Evolutionary conservation across 2,797 vertebrate species (phyloP).

Genomic region (Lepus townsendii): DNA sequence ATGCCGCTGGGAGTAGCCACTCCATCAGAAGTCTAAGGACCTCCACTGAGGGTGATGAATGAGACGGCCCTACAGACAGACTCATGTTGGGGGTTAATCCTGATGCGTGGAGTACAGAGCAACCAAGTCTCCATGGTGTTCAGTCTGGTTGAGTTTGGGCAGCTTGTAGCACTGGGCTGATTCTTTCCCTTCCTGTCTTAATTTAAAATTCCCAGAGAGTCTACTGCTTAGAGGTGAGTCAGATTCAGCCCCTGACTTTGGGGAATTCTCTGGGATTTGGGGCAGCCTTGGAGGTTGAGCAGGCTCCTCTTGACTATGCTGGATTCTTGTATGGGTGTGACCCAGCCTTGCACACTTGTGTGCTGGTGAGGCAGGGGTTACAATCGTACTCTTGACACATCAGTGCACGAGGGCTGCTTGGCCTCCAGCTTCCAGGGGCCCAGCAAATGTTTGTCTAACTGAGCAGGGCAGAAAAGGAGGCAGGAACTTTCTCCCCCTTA

Average conservation of each 20-base stretch:
- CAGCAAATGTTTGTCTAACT: not conserved
- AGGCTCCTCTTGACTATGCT: not conserved
- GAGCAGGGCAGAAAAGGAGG: not conserved
- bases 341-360: no score
- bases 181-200: not conserved
- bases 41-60: not conserved
- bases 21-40: not conserved
- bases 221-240: not conserved
- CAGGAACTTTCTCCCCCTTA: not conserved
- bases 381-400: fast-evolving
- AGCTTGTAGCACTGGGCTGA: not conserved
- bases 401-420: not conserved
- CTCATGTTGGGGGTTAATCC: not conserved
- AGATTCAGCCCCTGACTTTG: not conserved
- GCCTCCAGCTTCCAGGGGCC: not conserved
- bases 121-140: no score
- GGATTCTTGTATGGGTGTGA: not conserved
- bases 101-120: no score
- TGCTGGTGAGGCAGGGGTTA: not conserved
- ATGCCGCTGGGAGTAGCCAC: not conserved
- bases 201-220: not conserved
- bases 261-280: not conserved
- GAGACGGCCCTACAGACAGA: not conserved
- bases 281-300: no score
- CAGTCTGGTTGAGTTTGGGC: no score